Conservation (phyloP, 1,140 invertebrate genomes). For the Hestina assimilis region DNA sequence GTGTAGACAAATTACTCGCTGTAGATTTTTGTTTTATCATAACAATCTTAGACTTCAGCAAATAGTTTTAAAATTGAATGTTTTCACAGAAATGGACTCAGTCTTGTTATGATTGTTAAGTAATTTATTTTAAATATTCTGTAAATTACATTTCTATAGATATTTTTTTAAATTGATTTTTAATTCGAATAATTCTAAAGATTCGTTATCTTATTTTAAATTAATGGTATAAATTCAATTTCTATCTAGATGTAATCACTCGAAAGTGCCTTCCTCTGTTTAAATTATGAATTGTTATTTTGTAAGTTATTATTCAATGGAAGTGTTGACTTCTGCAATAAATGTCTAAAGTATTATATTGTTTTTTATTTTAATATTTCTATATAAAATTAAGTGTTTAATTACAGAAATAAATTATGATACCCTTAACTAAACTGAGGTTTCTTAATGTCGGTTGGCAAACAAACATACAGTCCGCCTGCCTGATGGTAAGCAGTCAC, state of each 20-base stretch:
- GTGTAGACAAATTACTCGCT: too few species aligned
- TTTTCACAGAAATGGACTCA: background rate
- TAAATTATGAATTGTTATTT: conserved; percentile 4
- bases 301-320: background rate
- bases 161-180: background rate
- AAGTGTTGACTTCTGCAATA: conserved; percentile 2
- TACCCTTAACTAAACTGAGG: too few species aligned
- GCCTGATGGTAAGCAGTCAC: too few species aligned
- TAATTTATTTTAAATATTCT: background rate
- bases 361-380: background rate
- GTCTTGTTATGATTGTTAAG: background rate
- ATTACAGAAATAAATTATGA: too few species aligned
- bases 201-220: too few species aligned
- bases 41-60: too few species aligned
- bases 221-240: too few species aligned
- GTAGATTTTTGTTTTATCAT: too few species aligned
- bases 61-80: background rate
- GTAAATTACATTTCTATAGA: background rate
- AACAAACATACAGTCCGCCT: too few species aligned
- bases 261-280: conserved; percentile 16
- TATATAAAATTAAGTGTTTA: background rate
- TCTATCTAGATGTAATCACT: background rate
- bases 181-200: too few species aligned
- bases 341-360: background rate
- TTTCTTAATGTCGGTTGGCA: too few species aligned